A percentile compares a stretch with the other conserved stretches of the same genome.
These are phyloP conservation scores for Cenopis cana DNA, from an alignment of 2,888 invertebrate species.

Conservation along the genomic window DNA sequence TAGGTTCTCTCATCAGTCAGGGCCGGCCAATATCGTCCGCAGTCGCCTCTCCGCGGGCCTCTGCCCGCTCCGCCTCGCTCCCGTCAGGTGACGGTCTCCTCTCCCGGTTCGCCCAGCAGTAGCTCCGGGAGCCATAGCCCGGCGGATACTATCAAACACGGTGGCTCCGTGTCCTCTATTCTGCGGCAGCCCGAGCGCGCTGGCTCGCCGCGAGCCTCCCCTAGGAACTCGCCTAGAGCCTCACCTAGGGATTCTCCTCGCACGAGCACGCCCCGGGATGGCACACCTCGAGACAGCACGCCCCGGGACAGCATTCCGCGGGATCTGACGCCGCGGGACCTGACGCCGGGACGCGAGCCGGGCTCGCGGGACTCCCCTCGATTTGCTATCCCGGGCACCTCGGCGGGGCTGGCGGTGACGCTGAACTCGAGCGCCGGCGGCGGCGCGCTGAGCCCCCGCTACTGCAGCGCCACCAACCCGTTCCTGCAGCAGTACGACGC, in stretches of 20 bases:
- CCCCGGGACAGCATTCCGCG: conserved; percentile 57
- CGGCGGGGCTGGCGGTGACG: conserved; percentile 87
- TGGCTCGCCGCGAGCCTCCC: conserved; percentile 71
- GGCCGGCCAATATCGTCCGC: conserved; percentile 90
- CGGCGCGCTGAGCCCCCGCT: conserved; percentile 71
- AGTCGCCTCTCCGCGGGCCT: conserved; percentile 87
- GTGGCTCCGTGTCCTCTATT: conserved; percentile 79
- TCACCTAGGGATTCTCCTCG: conserved; percentile 75
- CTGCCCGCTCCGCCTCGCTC: conserved; percentile 82
- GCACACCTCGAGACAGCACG: conserved; percentile 60
- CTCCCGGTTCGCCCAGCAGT: conserved; percentile 95
- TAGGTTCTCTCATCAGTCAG: conserved; percentile 90
- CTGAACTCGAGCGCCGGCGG: conserved; percentile 68
- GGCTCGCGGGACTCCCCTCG: conserved; percentile 67
- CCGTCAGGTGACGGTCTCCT: conserved; percentile 83
- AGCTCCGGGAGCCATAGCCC: conserved; percentile 93
- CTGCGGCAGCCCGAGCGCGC: conserved; percentile 76
- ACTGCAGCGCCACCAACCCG: conserved; percentile 84
- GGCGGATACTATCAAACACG: conserved; percentile 90
- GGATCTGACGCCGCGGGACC: conserved; percentile 57
- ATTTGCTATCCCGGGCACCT: conserved; percentile 84
- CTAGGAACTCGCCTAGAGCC: conserved; percentile 56
- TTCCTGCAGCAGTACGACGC: conserved; percentile 85
- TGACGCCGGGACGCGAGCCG: conserved; percentile 57
- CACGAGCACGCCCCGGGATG: conserved; percentile 66